phyloP scores from a whole-genome alignment of 2,797 vertebrate genomes.

The Streptopelia turtur region DNA sequence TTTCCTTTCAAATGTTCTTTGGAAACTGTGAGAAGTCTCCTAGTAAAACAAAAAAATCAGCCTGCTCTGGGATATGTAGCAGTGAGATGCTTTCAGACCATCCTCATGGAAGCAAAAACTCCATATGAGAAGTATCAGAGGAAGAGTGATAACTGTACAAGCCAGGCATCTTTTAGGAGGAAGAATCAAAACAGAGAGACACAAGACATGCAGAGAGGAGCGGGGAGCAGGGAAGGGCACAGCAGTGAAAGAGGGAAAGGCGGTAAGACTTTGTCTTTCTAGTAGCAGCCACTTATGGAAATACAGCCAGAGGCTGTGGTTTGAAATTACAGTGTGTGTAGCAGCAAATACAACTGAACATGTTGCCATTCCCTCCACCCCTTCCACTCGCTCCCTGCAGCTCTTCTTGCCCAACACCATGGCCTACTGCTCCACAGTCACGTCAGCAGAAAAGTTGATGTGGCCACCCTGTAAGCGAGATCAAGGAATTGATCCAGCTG shows the following conservation, averaged over 20 bases:
- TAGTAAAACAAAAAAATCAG: neutral
- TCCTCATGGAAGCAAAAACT: neutral
- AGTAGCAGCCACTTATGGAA: neutral
- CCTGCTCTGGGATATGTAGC: neutral
- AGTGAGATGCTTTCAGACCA: neutral
- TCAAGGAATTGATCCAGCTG: neutral
- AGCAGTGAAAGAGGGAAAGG: neutral
- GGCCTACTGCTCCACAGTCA: neutral
- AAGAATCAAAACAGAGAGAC: neutral
- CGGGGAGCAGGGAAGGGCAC: neutral
- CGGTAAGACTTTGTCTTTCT: neutral
- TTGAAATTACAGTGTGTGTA: neutral
- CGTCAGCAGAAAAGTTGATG: neutral
- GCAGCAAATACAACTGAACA: neutral
- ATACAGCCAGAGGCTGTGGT: slow-evolving; percentile 2
- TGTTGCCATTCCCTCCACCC: neutral
- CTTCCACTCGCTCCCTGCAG: neutral
- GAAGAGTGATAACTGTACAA: neutral
- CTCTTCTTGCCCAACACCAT: neutral
- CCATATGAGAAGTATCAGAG: neutral
- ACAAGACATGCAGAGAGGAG: neutral
- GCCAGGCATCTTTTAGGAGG: neutral
- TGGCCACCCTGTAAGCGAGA: neutral
- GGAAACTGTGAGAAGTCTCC: neutral
- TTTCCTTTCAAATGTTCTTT: neutral